A percentile compares a stretch with the other conserved stretches of the same genome.
Conservation (phyloP, 2,888 invertebrate species). For the Calameuta filiformis region DNA sequence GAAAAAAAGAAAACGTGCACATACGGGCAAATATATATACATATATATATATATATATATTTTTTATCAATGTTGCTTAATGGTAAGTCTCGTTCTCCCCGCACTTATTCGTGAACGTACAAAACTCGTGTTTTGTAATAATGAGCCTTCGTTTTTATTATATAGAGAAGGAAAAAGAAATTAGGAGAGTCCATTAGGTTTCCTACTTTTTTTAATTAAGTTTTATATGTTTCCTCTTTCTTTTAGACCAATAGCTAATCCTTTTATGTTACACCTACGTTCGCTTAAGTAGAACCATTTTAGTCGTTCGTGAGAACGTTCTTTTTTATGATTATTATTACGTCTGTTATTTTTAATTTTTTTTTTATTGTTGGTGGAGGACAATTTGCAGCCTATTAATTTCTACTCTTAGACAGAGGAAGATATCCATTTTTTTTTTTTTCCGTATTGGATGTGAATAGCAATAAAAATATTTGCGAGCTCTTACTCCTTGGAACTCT, state of each 20-base stretch:
- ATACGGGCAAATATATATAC: constrained; percentile 18
- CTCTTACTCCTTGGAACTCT: too few species aligned
- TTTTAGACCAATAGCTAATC: too few species aligned
- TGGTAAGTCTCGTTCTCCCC: constrained; percentile 47
- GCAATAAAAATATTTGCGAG: too few species aligned
- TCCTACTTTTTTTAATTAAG: too few species aligned
- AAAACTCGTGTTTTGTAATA: constrained; percentile 26
- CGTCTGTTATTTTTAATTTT: constrained; percentile 22
- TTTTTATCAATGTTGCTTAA: constrained; percentile 58
- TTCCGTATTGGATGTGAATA: too few species aligned
- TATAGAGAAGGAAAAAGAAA: too few species aligned
- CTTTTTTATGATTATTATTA: too few species aligned
- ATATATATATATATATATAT: constrained; percentile 39
- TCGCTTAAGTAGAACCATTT: background rate
- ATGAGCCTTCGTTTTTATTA: too few species aligned
- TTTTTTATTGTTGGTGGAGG: constrained; percentile 41
- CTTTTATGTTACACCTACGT: background rate
- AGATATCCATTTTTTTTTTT: too few species aligned
- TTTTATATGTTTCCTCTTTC: background rate
- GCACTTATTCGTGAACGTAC: constrained; percentile 12
- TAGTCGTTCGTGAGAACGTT: background rate
- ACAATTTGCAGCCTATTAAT: constrained; percentile 40
- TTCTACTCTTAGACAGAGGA: background rate
- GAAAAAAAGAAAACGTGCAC: constrained; percentile 14
- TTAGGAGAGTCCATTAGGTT: too few species aligned